Base-by-base conservation (phyloP, 1,140 invertebrate genomes). In the Zaprionus lachaisei region DNA sequence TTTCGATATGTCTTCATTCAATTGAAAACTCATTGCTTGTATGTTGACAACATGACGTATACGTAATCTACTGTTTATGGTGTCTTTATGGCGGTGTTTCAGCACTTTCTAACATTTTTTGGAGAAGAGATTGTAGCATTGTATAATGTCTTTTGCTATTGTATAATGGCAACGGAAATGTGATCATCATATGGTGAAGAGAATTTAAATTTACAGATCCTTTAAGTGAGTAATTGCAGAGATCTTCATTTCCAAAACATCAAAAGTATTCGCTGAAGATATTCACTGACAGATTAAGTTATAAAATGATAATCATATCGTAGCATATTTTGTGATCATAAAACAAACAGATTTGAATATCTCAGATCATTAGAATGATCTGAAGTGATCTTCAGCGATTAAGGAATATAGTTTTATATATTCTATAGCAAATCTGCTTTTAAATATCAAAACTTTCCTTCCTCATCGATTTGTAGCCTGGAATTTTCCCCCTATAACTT, bases 41-140 rank as follows among this genome's bases (percentile, higher is more conserved):
- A 17, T 26, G 63, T 63, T 41, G 44, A 31, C 24, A 41, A 61
- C 56, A 44, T 55, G 64, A 12, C 65, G 72, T 73, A 73, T 73
- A 44, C 72, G 65, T 62, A 58, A 60, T 72, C 28, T 73, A 61
- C 60, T 22, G 5, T 17, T 31, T 24, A 14, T 15, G 17, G 12
- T n/a, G n/a, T n/a, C 41, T 34, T 49, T 47, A 49, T 58, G 20
- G 14, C 44, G 11, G 34, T 28, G 6, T 38, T 62, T 26, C 14
- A 14, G 34, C 31, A 58, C 34, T 28, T 61, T 51, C 20, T 37
- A 65, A 22, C 31, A 20, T 5, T 34, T 63, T 51, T 51, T 63
- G 26, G 47, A n/a, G 3, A 12, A 47, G 14, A 17, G 44, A 68
- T n/a, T 58, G 31, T 47, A 28, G 2, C 12, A 24, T 20, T 22